Percentiles rank a stretch among this genome's conserved stretches.
phyloP scores from a whole-genome alignment of 1,140 invertebrate genomes.

The Achatina immaculata region DNA sequence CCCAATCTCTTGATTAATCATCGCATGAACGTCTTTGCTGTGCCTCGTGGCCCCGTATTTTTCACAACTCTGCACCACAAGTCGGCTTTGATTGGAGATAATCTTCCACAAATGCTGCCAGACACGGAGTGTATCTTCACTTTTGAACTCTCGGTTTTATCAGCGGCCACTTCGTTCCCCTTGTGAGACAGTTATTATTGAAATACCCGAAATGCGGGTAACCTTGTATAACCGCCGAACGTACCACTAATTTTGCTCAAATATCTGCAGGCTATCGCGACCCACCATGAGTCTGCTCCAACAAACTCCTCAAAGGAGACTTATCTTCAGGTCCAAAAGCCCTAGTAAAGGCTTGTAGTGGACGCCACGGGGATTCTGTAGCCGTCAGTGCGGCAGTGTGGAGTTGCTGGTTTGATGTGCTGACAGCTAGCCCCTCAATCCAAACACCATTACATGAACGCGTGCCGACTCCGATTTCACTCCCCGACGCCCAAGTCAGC shows the following conservation, averaged over 20 bases:
- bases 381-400: not conserved
- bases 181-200: not conserved
- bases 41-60: constrained; percentile 33
- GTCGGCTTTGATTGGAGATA: constrained; percentile 23
- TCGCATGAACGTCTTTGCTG: constrained; percentile 2
- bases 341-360: not conserved
- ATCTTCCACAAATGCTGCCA: not conserved
- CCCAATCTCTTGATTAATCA: constrained; percentile 23
- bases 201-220: constrained; percentile 20
- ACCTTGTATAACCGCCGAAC: not conserved
- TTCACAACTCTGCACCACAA: constrained; percentile 25
- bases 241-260: constrained; percentile 22
- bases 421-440: constrained; percentile 19
- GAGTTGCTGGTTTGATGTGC: not conserved
- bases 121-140: constrained; percentile 1
- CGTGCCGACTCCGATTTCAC: constrained; percentile 23
- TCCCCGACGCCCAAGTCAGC: constrained; percentile 4
- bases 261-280: constrained; percentile 22
- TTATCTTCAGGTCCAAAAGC: not conserved
- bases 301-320: not conserved
- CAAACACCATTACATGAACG: constrained; percentile 33
- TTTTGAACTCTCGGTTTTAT: constrained; percentile 28
- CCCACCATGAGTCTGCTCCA: not conserved
- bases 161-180: constrained; percentile 6
- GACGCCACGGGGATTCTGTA: not conserved